Base-by-base conservation (phyloP, 2,113 vertebrate genomes). In the Solenodon paradoxus region DNA sequence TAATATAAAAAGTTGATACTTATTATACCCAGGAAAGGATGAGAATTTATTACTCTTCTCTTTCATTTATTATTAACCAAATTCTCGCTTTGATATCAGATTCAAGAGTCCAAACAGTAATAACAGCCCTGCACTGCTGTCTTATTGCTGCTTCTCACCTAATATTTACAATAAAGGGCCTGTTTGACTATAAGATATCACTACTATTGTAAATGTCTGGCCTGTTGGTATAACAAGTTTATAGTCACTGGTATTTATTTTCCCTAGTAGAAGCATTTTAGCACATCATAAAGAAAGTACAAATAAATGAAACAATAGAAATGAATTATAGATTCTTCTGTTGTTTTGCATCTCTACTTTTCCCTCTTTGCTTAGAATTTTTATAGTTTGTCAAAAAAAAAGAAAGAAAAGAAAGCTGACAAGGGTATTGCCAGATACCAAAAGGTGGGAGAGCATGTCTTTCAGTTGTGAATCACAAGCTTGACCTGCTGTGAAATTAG, bases 181-280 rank as follows among this genome's bases (percentile, higher is more conserved):
- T 57, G 32, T 40, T 63, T 77, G n/a, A 55, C 28, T 80, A 0
- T 30, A 68, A 79, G 28, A 83, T 6, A 68, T 88, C 32, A 69
- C 26, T 66, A n/a, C 24, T 47, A 38, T 45, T 92, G 7, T 75
- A 92, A 92, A 94, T 71, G 55, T 32, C 53, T 47, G 49, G 30
- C 38, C 40, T 94, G 42, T 90, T 47, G 15, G 0, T 35, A 77
- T 49, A 92, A 86, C 19, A 90, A 15, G 24, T 79, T 96, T 87
- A 87, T 42, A 83, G 55, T 79, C 35, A 49, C 32, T 79, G 28
- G 15, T 38, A 79, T 92, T 95, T 82, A 79, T 74, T 87, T 88
- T 82, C 78, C 42, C 22, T 83, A 38, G 53, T 78, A 57, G 59
- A 40, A 78, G 38, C 4, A 47, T 69, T 95, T 92, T 74, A 77